These are phyloP conservation scores for Ranitomeya imitator DNA, from an alignment of 2,113 vertebrate species.

Conservation along the genomic window DNA sequence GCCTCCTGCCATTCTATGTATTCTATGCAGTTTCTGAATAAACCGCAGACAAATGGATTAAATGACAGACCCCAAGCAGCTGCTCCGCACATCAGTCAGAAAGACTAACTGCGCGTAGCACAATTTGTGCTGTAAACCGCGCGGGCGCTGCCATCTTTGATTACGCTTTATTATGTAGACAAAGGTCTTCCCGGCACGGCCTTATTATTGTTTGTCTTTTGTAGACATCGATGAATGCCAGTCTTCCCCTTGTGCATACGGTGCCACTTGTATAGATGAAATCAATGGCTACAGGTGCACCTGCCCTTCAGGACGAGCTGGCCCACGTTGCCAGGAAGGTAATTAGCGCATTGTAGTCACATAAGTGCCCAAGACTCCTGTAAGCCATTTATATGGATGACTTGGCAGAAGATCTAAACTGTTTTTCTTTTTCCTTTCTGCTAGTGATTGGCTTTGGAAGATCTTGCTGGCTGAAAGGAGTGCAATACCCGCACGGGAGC, in stretches of 20 bases:
- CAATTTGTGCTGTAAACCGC: slow-evolving; percentile 14
- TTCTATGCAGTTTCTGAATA: neutral
- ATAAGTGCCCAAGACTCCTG: neutral
- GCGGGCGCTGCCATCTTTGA: neutral
- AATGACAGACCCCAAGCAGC: neutral
- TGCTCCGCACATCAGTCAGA: neutral
- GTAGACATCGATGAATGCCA: slow-evolving; percentile 95
- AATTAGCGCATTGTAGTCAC: slow-evolving; percentile 59
- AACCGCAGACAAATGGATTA: neutral
- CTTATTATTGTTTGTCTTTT: slow-evolving; percentile 35
- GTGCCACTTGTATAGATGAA: slow-evolving; percentile 90
- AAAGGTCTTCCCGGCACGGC: neutral
- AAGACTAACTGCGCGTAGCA: neutral
- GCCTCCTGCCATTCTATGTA: neutral
- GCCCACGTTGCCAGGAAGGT: slow-evolving; percentile 88
- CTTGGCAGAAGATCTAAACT: neutral
- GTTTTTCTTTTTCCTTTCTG: neutral
- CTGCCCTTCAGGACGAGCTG: slow-evolving; percentile 84
- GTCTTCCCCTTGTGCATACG: slow-evolving; percentile 88
- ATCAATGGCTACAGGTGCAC: slow-evolving; percentile 87
- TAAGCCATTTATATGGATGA: neutral
- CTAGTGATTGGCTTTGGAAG: slow-evolving; percentile 83
- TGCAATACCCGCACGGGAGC: slow-evolving; percentile 82
- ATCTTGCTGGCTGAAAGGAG: slow-evolving; percentile 80
- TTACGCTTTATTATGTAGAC: slow-evolving; percentile 6